phyloP scores from a whole-genome alignment of 1,140 invertebrate species.

The Calliphora vicina region DNA sequence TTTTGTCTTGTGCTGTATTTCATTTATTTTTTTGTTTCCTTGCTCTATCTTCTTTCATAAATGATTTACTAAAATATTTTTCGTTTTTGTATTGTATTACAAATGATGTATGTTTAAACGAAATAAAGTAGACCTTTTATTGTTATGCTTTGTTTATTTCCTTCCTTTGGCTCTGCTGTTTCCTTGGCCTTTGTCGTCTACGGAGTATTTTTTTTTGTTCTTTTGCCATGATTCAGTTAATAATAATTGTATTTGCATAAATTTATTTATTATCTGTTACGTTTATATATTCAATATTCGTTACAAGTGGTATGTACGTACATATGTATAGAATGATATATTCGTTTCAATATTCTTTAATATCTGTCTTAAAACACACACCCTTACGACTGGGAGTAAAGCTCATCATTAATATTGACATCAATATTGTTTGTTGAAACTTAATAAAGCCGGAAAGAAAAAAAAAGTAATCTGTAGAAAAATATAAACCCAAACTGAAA shows the following conservation, averaged over 20 bases:
- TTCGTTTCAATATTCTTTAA: not conserved
- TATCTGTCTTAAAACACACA: too few relatives aligned
- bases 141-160: too few relatives aligned
- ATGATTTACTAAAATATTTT: too few relatives aligned
- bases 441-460: not conserved
- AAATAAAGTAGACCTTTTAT: too few relatives aligned
- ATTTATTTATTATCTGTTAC: not conserved
- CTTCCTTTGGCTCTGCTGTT: too few relatives aligned
- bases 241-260: constrained; percentile 1
- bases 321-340: not conserved
- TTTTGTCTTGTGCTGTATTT: not conserved
- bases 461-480: not conserved
- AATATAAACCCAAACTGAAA: too few relatives aligned
- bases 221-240: not conserved
- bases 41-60: not conserved
- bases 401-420: not conserved
- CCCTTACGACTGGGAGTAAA: not conserved
- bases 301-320: not conserved
- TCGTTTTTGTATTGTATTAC: too few relatives aligned
- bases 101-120: too few relatives aligned
- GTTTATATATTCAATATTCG: not conserved
- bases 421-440: not conserved
- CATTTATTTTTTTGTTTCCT: not conserved
- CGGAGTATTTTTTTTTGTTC: not conserved
- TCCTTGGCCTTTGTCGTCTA: not conserved